Evolutionary conservation across 2,888 invertebrate species (phyloP).

Genomic region (Doris montereyensis): DNA sequence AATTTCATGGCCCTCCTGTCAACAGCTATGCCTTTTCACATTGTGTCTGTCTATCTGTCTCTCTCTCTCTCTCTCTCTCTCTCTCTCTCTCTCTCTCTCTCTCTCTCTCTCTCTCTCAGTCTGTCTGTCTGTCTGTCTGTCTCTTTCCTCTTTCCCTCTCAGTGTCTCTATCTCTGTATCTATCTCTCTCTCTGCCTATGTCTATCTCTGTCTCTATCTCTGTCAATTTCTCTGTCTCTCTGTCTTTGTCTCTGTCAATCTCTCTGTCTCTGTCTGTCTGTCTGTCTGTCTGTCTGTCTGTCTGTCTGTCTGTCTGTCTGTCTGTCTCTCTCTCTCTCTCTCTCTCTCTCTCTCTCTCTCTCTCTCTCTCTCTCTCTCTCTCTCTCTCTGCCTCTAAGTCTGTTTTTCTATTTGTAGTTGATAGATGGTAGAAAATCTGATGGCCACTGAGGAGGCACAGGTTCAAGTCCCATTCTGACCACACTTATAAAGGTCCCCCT

Average conservation of each 20-base stretch:
- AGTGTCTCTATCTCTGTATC: conserved; percentile 2
- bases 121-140: not conserved
- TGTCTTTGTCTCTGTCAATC: too few species aligned
- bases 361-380: conserved; percentile 33
- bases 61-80: conserved; percentile 11
- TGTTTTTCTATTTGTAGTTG: not conserved
- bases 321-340: not conserved
- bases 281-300: not conserved
- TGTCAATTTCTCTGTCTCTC: too few species aligned
- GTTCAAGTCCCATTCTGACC: too few species aligned
- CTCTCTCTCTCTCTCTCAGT: not conserved
- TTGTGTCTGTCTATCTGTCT: too few species aligned
- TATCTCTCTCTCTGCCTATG: too few species aligned
- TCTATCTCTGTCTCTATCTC: too few species aligned
- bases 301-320: conserved; percentile 10
- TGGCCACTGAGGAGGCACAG: not conserved
- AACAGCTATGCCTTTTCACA: too few species aligned
- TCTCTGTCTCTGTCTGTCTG: too few species aligned
- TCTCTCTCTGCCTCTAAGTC: conserved; percentile 13
- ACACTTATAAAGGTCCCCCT: too few species aligned
- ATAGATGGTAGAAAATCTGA: not conserved
- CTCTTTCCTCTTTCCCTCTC: not conserved
- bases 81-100: conserved; percentile 19
- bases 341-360: conserved; percentile 31
- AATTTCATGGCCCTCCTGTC: too few species aligned